These are phyloP conservation scores for Hiodon alosoides DNA, from an alignment of 2,113 vertebrate species.

Conservation along the genomic window DNA sequence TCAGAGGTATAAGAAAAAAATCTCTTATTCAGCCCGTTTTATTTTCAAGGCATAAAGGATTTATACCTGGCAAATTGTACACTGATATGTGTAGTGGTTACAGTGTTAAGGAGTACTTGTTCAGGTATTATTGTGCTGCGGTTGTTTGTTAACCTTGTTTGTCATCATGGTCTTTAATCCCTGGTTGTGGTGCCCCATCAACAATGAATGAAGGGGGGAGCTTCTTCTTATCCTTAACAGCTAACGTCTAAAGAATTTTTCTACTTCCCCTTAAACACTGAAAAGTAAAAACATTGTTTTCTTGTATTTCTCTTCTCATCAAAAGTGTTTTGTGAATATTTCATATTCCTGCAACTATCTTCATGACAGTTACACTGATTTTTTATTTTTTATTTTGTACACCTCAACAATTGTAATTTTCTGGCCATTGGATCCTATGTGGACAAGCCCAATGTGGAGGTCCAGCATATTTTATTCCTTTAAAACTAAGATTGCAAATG, in stretches of 20 bases:
- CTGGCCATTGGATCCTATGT: neutral
- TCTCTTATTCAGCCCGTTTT: neutral
- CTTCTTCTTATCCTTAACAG: neutral
- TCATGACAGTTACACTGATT: neutral
- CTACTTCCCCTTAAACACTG: neutral
- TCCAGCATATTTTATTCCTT: no score
- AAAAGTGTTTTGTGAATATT: slow-evolving; percentile 13
- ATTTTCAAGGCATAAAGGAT: neutral
- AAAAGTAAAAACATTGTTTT: neutral
- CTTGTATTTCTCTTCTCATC: neutral
- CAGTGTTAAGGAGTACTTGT: neutral
- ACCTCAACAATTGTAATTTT: slow-evolving; percentile 1
- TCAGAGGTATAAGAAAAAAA: no score
- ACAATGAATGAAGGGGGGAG: neutral
- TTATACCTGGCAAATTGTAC: neutral
- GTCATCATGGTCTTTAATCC: neutral
- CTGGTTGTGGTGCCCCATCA: neutral
- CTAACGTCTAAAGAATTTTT: neutral
- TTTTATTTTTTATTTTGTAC: neutral
- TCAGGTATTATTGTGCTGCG: neutral
- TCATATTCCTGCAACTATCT: slow-evolving; percentile 3
- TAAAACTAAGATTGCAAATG: neutral
- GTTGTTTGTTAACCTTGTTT: slow-evolving; percentile 1
- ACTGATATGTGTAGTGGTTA: neutral
- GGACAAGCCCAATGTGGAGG: no score